phyloP scores from a whole-genome alignment of 2,888 invertebrate species.

The Busseola fusca region DNA sequence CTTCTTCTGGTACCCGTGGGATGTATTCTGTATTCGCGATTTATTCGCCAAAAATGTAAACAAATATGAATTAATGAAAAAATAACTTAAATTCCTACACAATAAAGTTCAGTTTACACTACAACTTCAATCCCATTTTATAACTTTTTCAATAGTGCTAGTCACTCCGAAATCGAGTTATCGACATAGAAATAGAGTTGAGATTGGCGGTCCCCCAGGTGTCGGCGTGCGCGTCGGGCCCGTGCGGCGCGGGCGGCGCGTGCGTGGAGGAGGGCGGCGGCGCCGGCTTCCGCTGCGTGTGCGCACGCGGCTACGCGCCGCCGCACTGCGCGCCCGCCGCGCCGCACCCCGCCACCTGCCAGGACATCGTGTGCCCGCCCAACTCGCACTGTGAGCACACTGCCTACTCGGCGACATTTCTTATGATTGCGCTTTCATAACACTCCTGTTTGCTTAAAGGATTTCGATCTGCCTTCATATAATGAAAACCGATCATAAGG shows the following conservation, averaged over 20 bases:
- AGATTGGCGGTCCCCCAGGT: conserved; percentile 63
- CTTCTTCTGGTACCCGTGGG: no score
- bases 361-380: conserved; percentile 89
- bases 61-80: no score
- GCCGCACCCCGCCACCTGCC: conserved; percentile 75
- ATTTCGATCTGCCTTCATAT: not conserved
- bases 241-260: conserved; percentile 93
- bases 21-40: no score
- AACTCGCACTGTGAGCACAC: not conserved
- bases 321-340: conserved; percentile 80
- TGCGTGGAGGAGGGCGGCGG: conserved; percentile 90
- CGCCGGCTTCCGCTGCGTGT: conserved; percentile 91
- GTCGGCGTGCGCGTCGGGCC: conserved; percentile 91
- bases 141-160: no score
- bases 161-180: no score
- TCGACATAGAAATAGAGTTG: no score
- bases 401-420: no score
- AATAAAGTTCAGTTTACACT: no score
- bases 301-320: conserved; percentile 88
- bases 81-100: no score
- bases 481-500: not conserved
- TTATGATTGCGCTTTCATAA: not conserved
- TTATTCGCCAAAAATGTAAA: no score
- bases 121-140: no score
- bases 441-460: not conserved